Evolutionary conservation across 2,888 invertebrate species (phyloP), one percentile per base, ranked within the genome.

Genomic region (Choreutis nemorana): DNA sequence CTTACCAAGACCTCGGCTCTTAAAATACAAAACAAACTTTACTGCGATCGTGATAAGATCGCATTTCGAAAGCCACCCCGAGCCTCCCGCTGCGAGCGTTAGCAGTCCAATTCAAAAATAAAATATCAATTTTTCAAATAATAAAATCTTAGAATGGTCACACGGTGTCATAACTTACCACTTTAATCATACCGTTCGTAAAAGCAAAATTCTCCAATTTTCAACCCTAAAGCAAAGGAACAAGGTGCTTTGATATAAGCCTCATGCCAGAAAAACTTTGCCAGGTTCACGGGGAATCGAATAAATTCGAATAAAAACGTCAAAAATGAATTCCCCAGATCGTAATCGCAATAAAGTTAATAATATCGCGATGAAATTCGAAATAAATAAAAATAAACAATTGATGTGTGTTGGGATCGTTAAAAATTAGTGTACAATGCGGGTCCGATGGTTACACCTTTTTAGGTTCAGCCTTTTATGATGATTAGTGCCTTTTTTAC

Each of bases 221-320:
- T 50, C 36, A 37, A 48, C 65, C 55, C 46, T 70, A 64, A 48
- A 14, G 4, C 29, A 7, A 34, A 20, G 37, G 8, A 4, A 39
- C 55, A 61, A 51, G 48, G 35, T 32, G 32, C 39, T 31, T 18
- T 28, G 29, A 23, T 22, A 30, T 33, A 28, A 23, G 31, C 10
- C 18, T 13, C 23, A 13, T 22, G 14, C 35, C 12, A 35, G 29
- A 37, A 26, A 26, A 42, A 55, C 45, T 34, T 39, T 47, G 46
- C 56, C 48, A 26, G 27, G 22, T 39, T 40, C 47, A 44, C 48
- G 47, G 47, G 57, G 59, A 62, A 63, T 62, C 65, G 58, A 66
- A 77, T 78, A 77, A 75, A 75, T 75, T 70, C 64, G 58, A 64
- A 78, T 75, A 77, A 78, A 77, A 75, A 72, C 54, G 75, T 75